phyloP scores from a whole-genome alignment of 2,113 vertebrate genomes.

The Eclectus roratus region DNA sequence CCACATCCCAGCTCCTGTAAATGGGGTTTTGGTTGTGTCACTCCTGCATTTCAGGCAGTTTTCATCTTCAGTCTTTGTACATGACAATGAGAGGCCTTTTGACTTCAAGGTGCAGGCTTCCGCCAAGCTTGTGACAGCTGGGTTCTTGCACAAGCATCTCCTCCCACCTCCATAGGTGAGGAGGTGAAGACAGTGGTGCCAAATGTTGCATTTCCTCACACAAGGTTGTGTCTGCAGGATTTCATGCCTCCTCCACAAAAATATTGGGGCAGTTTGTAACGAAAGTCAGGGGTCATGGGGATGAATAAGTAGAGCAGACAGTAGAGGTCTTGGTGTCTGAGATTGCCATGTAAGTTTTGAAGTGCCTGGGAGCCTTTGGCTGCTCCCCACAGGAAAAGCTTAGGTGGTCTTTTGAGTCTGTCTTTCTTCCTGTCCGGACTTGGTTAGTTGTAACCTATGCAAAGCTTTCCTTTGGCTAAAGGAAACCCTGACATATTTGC shows the following conservation, averaged over 20 bases:
- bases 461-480: not conserved
- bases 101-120: not conserved
- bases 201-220: not conserved
- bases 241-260: not conserved
- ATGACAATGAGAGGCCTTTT: not conserved
- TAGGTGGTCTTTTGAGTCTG: not conserved
- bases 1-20: not conserved
- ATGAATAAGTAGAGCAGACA: not conserved
- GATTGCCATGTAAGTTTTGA: not conserved
- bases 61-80: not conserved
- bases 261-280: not conserved
- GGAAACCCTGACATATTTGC: not conserved
- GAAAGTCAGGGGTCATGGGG: not conserved
- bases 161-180: not conserved
- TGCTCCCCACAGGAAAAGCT: not conserved
- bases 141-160: not conserved
- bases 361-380: not conserved
- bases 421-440: not conserved
- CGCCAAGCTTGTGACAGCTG: not conserved
- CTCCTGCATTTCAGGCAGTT: not conserved
- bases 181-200: not conserved
- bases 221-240: not conserved
- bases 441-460: not conserved
- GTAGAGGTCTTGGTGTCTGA: not conserved
- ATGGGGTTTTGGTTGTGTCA: not conserved